Percentiles rank a stretch among this genome's conserved stretches.
phyloP scores from a whole-genome alignment of 2,888 invertebrate species.

The Cantharis rustica region DNA sequence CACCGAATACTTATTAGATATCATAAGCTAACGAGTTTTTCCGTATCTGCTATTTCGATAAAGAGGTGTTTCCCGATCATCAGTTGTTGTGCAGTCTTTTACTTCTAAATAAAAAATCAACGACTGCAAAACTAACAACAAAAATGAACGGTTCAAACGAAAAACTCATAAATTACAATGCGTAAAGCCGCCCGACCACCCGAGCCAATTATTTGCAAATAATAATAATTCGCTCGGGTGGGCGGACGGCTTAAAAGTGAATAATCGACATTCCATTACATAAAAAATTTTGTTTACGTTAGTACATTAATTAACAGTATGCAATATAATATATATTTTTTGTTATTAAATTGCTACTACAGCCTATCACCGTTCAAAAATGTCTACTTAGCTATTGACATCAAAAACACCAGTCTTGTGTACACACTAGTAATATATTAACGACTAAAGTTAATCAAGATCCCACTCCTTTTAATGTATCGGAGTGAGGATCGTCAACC shows the following conservation, averaged over 20 bases:
- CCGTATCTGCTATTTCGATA: slow-evolving; percentile 1
- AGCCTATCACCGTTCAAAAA: slow-evolving; percentile 54
- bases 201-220: too few relatives aligned
- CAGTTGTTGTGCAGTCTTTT: slow-evolving; percentile 6
- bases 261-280: slow-evolving; percentile 44
- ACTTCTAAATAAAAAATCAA: not conserved
- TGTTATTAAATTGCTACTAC: slow-evolving; percentile 42
- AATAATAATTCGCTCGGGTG: too few relatives aligned
- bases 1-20: slow-evolving; percentile 38
- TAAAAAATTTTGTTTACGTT: slow-evolving; percentile 45
- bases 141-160: slow-evolving; percentile 19
- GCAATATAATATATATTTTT: slow-evolving; percentile 32
- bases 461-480: not conserved
- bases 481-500: not conserved
- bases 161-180: slow-evolving; percentile 3
- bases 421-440: slow-evolving; percentile 51
- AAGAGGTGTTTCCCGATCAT: not conserved
- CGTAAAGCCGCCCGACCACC: not conserved
- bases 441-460: slow-evolving; percentile 31
- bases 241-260: slow-evolving; percentile 3
- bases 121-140: not conserved
- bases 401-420: slow-evolving; percentile 57
- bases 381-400: slow-evolving; percentile 53
- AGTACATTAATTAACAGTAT: slow-evolving; percentile 43
- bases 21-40: slow-evolving; percentile 31